Evolutionary conservation across 2,797 vertebrate species (phyloP).

Genomic region (Pseudocheirus occidentalis): DNA sequence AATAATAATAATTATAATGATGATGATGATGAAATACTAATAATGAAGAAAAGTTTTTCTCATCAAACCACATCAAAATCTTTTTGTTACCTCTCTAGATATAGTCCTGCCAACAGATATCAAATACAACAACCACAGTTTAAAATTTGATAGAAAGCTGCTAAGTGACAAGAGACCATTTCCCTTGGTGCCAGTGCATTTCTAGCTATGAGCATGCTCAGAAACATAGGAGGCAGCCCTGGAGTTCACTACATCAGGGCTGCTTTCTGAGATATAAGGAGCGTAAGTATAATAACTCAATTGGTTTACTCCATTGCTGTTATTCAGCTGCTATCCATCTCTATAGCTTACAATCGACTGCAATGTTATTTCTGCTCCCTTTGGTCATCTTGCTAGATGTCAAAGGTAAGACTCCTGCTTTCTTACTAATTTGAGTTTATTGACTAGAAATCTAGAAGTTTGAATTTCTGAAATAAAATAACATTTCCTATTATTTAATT

Average conservation of each 20-base stretch:
- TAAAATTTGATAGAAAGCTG: conserved; percentile 47
- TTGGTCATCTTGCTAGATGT: conserved; percentile 63
- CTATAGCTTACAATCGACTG: conserved; percentile 34
- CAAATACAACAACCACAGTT: conserved; percentile 5
- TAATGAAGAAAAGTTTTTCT: conserved; percentile 7
- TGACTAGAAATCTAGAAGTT: background rate
- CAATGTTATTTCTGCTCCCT: conserved; percentile 66
- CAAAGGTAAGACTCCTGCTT: conserved; percentile 64
- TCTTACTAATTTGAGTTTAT: conserved; percentile 30
- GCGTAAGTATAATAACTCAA: background rate
- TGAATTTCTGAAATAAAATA: background rate
- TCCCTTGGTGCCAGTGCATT: conserved; percentile 50
- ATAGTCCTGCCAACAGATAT: background rate
- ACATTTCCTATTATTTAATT: conserved; percentile 20
- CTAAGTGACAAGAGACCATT: conserved; percentile 29
- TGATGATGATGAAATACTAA: background rate
- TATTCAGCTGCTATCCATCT: conserved; percentile 46
- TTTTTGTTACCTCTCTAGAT: background rate
- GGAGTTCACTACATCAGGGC: conserved; percentile 51
- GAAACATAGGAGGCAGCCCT: conserved; percentile 12
- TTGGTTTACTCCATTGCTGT: background rate
- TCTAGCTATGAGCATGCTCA: conserved; percentile 64
- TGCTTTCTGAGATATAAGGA: conserved; percentile 52
- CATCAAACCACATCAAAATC: conserved; percentile 8
- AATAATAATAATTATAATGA: background rate